A percentile compares a stretch with the other conserved stretches of the same genome.
Conservation (phyloP, 1,140 invertebrate species). For the Aphis gossypii region DNA sequence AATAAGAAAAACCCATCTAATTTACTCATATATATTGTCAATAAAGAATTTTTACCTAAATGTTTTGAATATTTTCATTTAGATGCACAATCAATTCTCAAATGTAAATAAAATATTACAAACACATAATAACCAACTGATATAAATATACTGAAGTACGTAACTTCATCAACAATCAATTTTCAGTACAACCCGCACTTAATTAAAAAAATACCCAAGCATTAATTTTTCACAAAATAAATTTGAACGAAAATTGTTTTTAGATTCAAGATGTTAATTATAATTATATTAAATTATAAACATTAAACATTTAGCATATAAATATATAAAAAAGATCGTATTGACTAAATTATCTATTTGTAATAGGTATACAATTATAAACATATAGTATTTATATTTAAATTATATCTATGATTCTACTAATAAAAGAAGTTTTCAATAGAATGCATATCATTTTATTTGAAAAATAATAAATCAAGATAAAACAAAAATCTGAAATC, state of each 20-base stretch:
- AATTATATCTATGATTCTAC: too few relatives aligned
- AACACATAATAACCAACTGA: neutral
- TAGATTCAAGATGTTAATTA: neutral
- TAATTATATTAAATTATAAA: neutral
- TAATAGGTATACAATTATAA: too few relatives aligned
- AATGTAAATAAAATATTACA: neutral
- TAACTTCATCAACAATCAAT: neutral
- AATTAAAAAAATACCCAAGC: neutral
- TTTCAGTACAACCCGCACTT: neutral
- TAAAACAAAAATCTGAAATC: neutral
- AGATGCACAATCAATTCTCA: neutral
- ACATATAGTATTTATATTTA: too few relatives aligned
- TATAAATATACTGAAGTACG: neutral
- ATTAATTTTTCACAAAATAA: neutral
- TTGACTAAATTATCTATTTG: too few relatives aligned
- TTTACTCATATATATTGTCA: neutral
- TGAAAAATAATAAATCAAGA: neutral
- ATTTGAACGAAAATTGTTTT: neutral
- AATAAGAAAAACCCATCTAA: neutral
- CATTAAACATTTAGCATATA: neutral
- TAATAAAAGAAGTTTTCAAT: too few relatives aligned
- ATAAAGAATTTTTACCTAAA: neutral
- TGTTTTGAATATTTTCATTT: neutral
- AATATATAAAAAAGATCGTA: too few relatives aligned
- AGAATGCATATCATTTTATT: neutral